Conservation (phyloP, 2,888 invertebrate species). For the Cephus pygmeus region DNA sequence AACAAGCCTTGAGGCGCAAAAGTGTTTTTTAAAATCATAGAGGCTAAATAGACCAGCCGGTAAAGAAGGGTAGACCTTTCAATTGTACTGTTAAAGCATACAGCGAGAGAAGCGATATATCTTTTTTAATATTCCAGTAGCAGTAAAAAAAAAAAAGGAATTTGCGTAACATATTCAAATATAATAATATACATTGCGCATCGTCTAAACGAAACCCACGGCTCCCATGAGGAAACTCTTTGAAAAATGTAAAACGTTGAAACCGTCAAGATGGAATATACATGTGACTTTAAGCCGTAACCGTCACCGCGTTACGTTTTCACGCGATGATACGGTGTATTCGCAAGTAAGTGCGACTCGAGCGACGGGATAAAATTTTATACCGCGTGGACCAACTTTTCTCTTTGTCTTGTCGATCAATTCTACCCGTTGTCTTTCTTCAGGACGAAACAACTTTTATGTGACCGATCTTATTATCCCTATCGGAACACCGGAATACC, state of each 20-base stretch:
- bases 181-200: background rate
- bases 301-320: background rate
- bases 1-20: too few relatives aligned
- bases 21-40: too few relatives aligned
- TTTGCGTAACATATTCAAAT: background rate
- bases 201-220: background rate
- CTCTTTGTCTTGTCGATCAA: slow-evolving; percentile 24
- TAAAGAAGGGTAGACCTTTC: too few relatives aligned
- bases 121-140: background rate
- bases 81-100: background rate
- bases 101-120: background rate
- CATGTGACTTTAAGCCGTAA: background rate
- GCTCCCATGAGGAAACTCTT: background rate
- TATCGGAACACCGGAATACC: background rate
- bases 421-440: slow-evolving; percentile 19
- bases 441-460: slow-evolving; percentile 32
- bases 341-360: background rate
- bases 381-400: background rate
- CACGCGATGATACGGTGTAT: background rate
- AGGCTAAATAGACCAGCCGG: too few relatives aligned
- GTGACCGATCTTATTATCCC: slow-evolving; percentile 33
- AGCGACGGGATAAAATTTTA: background rate
- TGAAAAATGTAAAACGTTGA: background rate
- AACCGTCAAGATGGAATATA: background rate
- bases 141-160: background rate